These are phyloP conservation scores for Ethmia dodecea DNA, from an alignment of 2,888 invertebrate genomes.

Conservation along the genomic window DNA sequence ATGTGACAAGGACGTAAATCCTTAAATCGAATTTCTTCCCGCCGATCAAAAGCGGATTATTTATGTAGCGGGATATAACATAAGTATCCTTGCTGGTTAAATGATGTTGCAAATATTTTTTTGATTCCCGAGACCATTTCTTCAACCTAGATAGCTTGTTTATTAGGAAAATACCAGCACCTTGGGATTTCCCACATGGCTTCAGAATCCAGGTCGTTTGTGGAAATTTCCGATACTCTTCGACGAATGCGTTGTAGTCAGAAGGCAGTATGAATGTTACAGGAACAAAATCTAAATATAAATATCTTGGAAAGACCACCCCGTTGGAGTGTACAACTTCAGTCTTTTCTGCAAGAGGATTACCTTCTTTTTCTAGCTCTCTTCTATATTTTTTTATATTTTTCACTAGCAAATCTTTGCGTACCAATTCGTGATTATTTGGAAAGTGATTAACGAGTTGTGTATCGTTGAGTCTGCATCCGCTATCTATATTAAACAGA, in stretches of 20 bases:
- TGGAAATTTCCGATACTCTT: conserved; percentile 94
- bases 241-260: conserved; percentile 97
- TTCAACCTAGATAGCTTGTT: conserved; percentile 95
- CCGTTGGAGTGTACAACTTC: conserved; percentile 70
- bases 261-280: conserved; percentile 95
- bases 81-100: conserved; percentile 89
- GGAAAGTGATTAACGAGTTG: conserved; percentile 97
- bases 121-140: conserved; percentile 91
- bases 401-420: conserved; percentile 96
- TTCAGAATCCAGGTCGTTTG: conserved; percentile 98
- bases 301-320: conserved; percentile 81
- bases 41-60: conserved; percentile 94
- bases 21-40: conserved; percentile 97
- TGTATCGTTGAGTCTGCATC: conserved; percentile 81
- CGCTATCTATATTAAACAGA: conserved; percentile 80
- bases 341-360: conserved; percentile 86
- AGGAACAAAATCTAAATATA: conserved; percentile 93
- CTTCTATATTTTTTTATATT: conserved; percentile 95
- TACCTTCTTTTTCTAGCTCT: conserved; percentile 93
- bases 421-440: conserved; percentile 94
- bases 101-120: conserved; percentile 89
- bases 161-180: conserved; percentile 94
- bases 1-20: conserved; percentile 93
- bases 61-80: conserved; percentile 96
- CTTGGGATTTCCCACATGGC: conserved; percentile 95